These are phyloP conservation scores for Gobio occitaniae DNA, from an alignment of 2,797 vertebrate genomes.

Conservation along the genomic window DNA sequence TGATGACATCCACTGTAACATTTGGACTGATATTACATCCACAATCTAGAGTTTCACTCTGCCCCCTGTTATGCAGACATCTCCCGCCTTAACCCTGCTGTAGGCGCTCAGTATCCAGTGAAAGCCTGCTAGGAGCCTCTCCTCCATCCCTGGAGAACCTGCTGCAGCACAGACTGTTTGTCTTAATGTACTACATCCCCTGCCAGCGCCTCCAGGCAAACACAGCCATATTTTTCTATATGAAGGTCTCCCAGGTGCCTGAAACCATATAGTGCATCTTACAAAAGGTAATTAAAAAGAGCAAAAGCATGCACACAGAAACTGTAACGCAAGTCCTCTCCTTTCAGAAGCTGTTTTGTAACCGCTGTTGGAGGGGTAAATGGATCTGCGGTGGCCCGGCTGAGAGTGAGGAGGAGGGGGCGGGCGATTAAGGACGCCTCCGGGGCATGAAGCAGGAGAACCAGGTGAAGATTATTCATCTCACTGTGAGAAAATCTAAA, in stretches of 20 bases:
- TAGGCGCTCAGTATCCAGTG: constrained; percentile 38
- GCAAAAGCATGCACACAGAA: constrained; percentile 51
- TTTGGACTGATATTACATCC: constrained; percentile 60
- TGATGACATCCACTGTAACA: constrained; percentile 50
- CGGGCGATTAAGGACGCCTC: constrained; percentile 51
- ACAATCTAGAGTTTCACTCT: constrained; percentile 47
- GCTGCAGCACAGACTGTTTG: constrained; percentile 21
- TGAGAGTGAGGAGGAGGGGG: constrained; percentile 32
- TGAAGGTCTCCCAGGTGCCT: constrained; percentile 54
- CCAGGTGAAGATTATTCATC: constrained; percentile 61
- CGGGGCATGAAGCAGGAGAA: constrained; percentile 62
- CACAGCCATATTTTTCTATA: constrained; percentile 45
- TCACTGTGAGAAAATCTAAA: constrained; percentile 59
- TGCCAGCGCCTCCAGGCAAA: constrained; percentile 36
- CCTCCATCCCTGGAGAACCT: constrained; percentile 50
- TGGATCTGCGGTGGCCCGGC: constrained; percentile 65
- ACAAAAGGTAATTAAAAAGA: constrained; percentile 61
- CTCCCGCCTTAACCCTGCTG: constrained; percentile 7
- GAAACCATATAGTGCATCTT: constrained; percentile 55
- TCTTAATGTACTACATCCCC: constrained; percentile 38
- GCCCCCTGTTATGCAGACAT: constrained; percentile 29
- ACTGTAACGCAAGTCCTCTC: constrained; percentile 65
- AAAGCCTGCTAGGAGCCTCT: constrained; percentile 19
- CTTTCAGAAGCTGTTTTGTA: constrained; percentile 70
- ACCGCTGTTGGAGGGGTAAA: constrained; percentile 62